Base-by-base conservation (phyloP, 1,140 invertebrate genomes). In the Lordiphosa stackelbergi region DNA sequence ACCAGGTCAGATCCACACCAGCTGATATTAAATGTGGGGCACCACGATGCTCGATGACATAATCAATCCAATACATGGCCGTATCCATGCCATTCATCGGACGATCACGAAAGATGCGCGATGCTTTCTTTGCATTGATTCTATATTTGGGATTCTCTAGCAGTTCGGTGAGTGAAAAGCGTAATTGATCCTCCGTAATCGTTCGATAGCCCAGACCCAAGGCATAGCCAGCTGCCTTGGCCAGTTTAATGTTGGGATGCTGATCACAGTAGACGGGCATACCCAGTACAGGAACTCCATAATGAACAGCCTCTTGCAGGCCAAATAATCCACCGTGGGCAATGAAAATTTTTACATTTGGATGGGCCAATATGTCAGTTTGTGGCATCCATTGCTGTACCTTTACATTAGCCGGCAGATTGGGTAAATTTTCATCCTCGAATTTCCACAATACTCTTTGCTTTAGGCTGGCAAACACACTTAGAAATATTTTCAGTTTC, bases 391-490 rank as follows among this genome's bases (percentile, higher is more conserved):
- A 93, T 16, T 89, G 90, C 3, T 87, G 74, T 9, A 90, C 83
- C 53, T 90, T 90, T 0, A 93, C 88, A 72, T 93, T 93, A 1
- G 89, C 60, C 0, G 90, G 89, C 9, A 87, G 78, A 63, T 86
- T 87, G 4, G 88, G 77, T 35, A 91, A 61, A 0, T 75, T 83
- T 0, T 88, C 88, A 13, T 89, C 88, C 64, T 92, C 91, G 63
- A 90, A 90, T 75, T 93, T 93, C 91, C 91, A 92, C 4, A 93
- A 45, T 4, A 92, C 83, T 35, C 89, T 89, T 55, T 92, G 90
- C 4, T 90, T 90, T 3, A 92, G 13, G 10, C 61, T 59, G 2
- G 60, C 70, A 58, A 92, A 91, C 4, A 90, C 90, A 24, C 88
- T 61, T n/a, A 90, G 56, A 53, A 92, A 89, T 4, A 88, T 64